Base-by-base conservation (phyloP, 2,113 vertebrate species). In the Eurystomus gularis region DNA sequence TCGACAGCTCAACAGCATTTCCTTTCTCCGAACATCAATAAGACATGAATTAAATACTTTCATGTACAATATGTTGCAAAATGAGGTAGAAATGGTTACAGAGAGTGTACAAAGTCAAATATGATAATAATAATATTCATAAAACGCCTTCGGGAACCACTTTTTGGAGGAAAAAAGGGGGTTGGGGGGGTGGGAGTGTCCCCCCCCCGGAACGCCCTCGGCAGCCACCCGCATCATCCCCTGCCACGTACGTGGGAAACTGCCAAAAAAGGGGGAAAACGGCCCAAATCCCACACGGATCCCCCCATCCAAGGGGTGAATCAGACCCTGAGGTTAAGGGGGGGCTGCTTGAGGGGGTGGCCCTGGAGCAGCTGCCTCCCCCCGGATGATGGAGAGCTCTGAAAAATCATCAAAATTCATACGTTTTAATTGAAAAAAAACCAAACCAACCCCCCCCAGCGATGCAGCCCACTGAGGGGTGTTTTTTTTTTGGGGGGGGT, bases 61-160 rank as follows among this genome's bases (percentile, higher is more conserved):
- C 99, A 99, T 99, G 98, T 99, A 99, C 98, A 99, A 99, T 98
- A 99, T 95, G 98, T 98, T 98, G 98, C 99, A 99, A 99, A 99
- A 99, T 99, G 99, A 99, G 99, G 99, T 99, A 99, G 99, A 99
- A 99, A 99, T 99, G 99, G 99, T 99, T 99, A 99, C 98, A 99
- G 98, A 99, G 98, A 98, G 98, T 98, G 97, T 98, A 98, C 98
- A 98, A 98, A 97, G 98, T 98, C 97, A 98, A 98, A 97, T 97
- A 98, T 92, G 98, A 98, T 97, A 94, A 97, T 98, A 97, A 97
- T 91, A 94, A 92, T 83, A 71, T 94, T 70, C 14, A 57, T 57
- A 11, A 57, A 57, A 98, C 97, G 96, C 96, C 97, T 97, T 98
- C 97, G 96, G 94, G 97, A 98, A 98, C 97, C 92, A 95, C 90